These are phyloP conservation scores for Sceloporus tristichus DNA, from an alignment of 2,113 vertebrate genomes.

Conservation along the genomic window DNA sequence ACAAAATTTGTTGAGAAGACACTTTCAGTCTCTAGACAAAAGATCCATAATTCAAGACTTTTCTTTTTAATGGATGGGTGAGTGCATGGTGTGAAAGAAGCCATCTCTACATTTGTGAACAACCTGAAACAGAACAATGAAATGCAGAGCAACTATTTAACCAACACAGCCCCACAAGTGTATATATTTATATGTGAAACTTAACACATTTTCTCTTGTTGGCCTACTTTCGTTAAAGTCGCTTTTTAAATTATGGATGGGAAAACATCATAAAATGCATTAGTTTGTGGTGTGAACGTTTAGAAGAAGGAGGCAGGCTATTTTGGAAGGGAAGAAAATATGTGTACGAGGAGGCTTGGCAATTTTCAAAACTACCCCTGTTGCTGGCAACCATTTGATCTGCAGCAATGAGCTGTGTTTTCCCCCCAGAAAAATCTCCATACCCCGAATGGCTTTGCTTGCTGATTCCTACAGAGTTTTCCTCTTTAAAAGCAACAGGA, in stretches of 20 bases:
- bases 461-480: too few species aligned
- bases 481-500: too few species aligned
- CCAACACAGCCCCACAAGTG: conserved; percentile 71
- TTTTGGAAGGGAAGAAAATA: neutral
- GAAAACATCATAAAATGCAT: conserved; percentile 75
- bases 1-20: neutral
- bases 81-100: neutral
- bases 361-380: neutral
- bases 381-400: neutral
- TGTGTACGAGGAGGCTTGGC: neutral
- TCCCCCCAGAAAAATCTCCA: neutral
- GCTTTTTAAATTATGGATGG: conserved; percentile 83
- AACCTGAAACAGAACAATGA: neutral
- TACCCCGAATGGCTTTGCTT: neutral
- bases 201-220: conserved; percentile 51
- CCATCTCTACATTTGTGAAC: neutral
- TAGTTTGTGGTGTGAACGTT: conserved; percentile 76
- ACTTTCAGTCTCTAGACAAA: neutral
- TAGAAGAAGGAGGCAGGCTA: conserved; percentile 53
- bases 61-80: neutral
- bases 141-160: conserved; percentile 61
- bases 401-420: neutral
- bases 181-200: conserved; percentile 71
- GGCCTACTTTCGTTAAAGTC: conserved; percentile 80
- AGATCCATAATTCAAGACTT: neutral